Base-by-base conservation (phyloP, 2,888 invertebrate species). In the Dilophus febrilis region DNA sequence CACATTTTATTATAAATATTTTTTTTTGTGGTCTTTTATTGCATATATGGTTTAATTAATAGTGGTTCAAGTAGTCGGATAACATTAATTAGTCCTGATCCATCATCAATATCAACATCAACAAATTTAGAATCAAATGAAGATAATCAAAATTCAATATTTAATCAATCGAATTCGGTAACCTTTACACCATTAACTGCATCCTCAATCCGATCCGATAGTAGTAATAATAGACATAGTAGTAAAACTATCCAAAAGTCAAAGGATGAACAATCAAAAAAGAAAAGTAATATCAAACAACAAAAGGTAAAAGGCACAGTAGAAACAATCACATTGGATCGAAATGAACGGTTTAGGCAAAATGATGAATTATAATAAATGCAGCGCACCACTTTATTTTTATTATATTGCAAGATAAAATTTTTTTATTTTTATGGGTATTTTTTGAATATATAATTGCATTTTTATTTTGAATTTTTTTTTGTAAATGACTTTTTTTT, bases 21-120 rank as follows among this genome's bases (percentile, higher is more conserved):
- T 4, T 3, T 12, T 27, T 4, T 27, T 14, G 27, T 13, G 11
- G n/a, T n/a, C n/a, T n/a, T n/a, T n/a, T n/a, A n/a, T n/a, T n/a
- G n/a, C n/a, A 33, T 14, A 35, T 35, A 22, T 29, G 40, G 38
- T 44, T 63, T 62, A 58, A 51, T 48, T 46, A 56, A 52, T 42
- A 52, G 49, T 45, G 58, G 60, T 44, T 68, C 69, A 39, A n/a
- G n/a, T n/a, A n/a, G n/a, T n/a, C 60, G 65, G 54, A 70, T 71
- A 45, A 66, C 65, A 49, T 54, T 70, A 40, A 65, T 65, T 39
- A 67, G 68, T 53, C 68, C 70, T 30, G 70, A 70, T 59, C 67
- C 69, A 35, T 63, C 65, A 29, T 58, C 55, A 38, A 52, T 48
- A 36, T 48, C 47, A 13, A 16, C 42, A 17, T 28, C 30, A 13